Conservation (phyloP, 2,888 invertebrate genomes). For the Andrena hattorfiana region DNA sequence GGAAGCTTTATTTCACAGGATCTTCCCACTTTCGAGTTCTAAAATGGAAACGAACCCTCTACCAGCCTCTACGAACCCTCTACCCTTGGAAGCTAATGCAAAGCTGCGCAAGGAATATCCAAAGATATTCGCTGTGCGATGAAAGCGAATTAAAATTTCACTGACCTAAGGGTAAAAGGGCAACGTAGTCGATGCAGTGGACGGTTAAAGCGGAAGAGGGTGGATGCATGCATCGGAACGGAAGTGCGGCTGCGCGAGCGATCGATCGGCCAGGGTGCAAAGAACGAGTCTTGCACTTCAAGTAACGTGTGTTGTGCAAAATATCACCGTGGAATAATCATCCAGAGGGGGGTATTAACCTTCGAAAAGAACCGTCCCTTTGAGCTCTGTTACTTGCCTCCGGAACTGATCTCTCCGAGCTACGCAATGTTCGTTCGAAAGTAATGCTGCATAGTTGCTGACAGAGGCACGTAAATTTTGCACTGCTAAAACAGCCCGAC, state of each 20-base stretch:
- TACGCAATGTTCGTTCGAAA: neutral
- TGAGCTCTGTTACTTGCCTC: too few relatives aligned
- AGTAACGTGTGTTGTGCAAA: neutral
- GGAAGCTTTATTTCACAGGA: too few relatives aligned
- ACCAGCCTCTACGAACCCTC: too few relatives aligned
- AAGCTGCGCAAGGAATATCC: neutral
- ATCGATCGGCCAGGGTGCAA: slow-evolving; percentile 31
- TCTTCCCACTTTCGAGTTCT: too few relatives aligned
- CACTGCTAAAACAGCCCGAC: too few relatives aligned
- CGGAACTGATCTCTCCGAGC: too few relatives aligned
- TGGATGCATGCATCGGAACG: slow-evolving; percentile 8
- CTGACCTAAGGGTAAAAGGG: slow-evolving; percentile 5
- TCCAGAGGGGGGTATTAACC: too few relatives aligned
- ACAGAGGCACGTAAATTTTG: neutral
- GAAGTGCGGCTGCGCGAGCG: slow-evolving; percentile 45
- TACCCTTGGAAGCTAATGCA: neutral
- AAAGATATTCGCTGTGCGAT: neutral
- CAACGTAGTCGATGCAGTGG: neutral
- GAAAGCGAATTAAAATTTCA: slow-evolving; percentile 35
- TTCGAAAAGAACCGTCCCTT: too few relatives aligned
- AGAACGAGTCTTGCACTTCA: slow-evolving; percentile 6
- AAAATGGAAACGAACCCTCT: too few relatives aligned
- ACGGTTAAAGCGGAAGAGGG: neutral
- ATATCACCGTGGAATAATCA: neutral
- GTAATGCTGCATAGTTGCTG: neutral